phyloP scores from a whole-genome alignment of 2,113 vertebrate species.

The Kryptolebias marmoratus region DNA sequence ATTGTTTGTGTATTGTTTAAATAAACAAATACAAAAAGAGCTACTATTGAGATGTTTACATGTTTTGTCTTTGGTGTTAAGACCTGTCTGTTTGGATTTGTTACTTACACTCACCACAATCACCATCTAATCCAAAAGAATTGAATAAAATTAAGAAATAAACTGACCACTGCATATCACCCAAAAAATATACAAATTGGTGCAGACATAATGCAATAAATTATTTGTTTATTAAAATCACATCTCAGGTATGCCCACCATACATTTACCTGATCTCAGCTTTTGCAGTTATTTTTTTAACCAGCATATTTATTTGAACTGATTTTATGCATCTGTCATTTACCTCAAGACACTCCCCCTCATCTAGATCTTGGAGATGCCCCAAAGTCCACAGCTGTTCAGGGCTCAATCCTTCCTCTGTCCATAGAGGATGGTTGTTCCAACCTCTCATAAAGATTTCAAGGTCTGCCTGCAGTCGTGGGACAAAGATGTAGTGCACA shows the following conservation, averaged over 20 bases:
- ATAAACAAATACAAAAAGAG: background rate
- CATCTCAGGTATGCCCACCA: background rate
- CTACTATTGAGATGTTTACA: background rate
- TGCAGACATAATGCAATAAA: too few species aligned
- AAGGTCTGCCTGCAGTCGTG: conserved; percentile 8
- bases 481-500: conserved; percentile 28
- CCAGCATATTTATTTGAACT: background rate
- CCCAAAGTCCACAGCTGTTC: conserved; percentile 26
- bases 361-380: conserved; percentile 19
- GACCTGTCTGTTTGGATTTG: background rate
- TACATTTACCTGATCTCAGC: background rate
- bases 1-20: background rate
- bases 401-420: conserved; percentile 14
- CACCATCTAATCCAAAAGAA: background rate
- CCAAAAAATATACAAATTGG: background rate
- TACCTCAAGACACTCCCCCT: conserved; percentile 14
- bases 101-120: background rate
- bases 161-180: background rate
- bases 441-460: conserved; percentile 8
- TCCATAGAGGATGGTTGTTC: conserved; percentile 16
- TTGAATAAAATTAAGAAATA: background rate
- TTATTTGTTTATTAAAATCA: background rate
- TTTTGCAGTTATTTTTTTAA: background rate
- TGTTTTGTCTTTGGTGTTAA: background rate
- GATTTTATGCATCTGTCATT: too few species aligned